These are phyloP conservation scores for Danio kyathit DNA, from an alignment of 2,797 vertebrate genomes.

Conservation along the genomic window DNA sequence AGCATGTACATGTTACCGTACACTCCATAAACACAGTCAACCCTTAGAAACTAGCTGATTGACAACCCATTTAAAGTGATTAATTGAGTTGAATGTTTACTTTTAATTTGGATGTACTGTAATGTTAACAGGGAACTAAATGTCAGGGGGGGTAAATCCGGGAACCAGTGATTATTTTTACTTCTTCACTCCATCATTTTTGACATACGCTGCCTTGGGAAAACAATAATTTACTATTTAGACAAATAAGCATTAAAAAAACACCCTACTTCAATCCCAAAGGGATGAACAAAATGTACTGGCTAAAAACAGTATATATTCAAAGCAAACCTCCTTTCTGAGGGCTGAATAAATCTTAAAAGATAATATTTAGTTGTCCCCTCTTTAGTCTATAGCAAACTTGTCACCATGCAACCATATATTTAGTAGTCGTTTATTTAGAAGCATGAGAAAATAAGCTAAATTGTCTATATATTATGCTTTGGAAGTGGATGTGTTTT, in stretches of 20 bases:
- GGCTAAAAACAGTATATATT: constrained; percentile 13
- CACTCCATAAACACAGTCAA: no score
- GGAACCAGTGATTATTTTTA: background rate
- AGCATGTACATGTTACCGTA: no score
- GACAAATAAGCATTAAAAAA: background rate
- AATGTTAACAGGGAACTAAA: background rate
- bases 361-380: background rate
- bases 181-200: background rate
- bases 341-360: no score
- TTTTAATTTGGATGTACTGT: no score
- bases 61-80: background rate
- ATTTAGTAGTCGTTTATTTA: no score
- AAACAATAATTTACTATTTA: background rate
- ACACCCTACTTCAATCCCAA: constrained; percentile 18
- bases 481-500: no score
- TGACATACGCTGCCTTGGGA: background rate
- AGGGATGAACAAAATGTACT: background rate
- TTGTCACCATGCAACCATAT: no score
- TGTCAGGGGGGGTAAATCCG: background rate
- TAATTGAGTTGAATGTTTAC: background rate
- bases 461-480: no score
- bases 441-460: no score
- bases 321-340: constrained; percentile 9
- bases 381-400: background rate
- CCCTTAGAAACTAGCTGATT: no score